Percentiles rank a stretch among this genome's conserved stretches.
Evolutionary conservation across 2,113 vertebrate genomes (phyloP).

Genomic region (Eurypyga helias): DNA sequence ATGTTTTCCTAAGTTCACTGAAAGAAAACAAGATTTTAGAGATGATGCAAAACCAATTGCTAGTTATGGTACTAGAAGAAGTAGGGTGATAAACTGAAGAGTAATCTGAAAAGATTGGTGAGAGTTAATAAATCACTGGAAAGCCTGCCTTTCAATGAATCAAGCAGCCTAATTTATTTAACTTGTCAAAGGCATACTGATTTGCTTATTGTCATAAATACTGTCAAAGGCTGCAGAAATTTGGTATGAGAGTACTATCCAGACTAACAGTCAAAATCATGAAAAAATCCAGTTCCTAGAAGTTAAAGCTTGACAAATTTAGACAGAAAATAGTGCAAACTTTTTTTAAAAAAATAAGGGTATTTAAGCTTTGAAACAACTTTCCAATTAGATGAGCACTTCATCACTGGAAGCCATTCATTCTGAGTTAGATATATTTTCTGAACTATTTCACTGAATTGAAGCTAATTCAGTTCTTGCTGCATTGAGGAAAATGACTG

Average conservation of each 20-base stretch:
- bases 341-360: fast-evolving
- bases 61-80: background rate
- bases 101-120: background rate
- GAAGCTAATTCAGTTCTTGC: background rate
- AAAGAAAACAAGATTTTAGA: constrained; percentile 8
- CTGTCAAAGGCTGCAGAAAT: background rate
- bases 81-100: background rate
- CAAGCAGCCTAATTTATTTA: constrained; percentile 13
- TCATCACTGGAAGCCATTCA: background rate
- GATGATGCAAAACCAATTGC: background rate
- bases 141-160: background rate
- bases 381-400: background rate
- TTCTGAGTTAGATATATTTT: background rate
- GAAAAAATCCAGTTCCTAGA: background rate
- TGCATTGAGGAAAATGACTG: background rate
- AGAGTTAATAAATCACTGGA: constrained; percentile 2
- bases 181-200: background rate
- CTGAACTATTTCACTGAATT: background rate
- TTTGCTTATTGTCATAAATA: background rate
- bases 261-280: background rate
- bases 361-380: background rate
- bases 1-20: background rate
- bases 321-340: background rate
- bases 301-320: background rate
- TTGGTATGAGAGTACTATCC: background rate